Evolutionary conservation across 2,113 vertebrate genomes (phyloP), one percentile per base, ranked within the genome.

Genomic region (Hippopotamus amphibius): DNA sequence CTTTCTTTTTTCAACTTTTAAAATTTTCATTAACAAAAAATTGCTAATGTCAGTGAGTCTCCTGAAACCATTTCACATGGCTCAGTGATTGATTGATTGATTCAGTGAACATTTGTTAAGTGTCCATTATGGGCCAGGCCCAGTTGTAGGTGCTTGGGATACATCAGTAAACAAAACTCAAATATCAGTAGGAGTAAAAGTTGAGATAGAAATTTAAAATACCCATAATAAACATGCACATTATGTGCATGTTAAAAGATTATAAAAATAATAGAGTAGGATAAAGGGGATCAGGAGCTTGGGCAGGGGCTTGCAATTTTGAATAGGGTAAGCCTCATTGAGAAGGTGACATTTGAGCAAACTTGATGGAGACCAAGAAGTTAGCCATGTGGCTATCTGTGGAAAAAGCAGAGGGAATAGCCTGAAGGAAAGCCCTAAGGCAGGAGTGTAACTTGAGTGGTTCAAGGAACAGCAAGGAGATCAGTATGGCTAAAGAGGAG

Each of bases 11-110:
- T 88, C 37, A 1, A 37, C 24, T 89, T 91, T 68, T 63, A 86
- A 80, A 87, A 12, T 80, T 86, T 93, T 30, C 63, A 43, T 95
- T 92, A 87, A 83, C 5, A 89, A 37, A 95, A 87, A 84, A 14
- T 66, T 81, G 53, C 30, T 95, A 55, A 94, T 95, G 26, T 96
- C 33, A 46, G 69, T 91, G 61, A 91, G 28, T n/a, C 22, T 86
- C 22, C 43, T 90, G 41, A 87, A 97, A 87, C 68, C 57, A 92
- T 90, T 88, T 88, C n/a, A 81, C 43, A 2, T 90, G 41, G 79
- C 37, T 88, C n/a, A 65, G 77, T 85, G 12, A 57, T 93, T 86
- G 50, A 69, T 8, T 84, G 13, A 68, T 63, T 96, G 55, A 96
- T 28, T 57, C 48, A 79, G 2, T 69, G 28, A 80, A 37, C 86